Evolutionary conservation across 2,113 vertebrate species (phyloP), one percentile per base, ranked within the genome.

Genomic region (Motacilla tschutschensis): DNA sequence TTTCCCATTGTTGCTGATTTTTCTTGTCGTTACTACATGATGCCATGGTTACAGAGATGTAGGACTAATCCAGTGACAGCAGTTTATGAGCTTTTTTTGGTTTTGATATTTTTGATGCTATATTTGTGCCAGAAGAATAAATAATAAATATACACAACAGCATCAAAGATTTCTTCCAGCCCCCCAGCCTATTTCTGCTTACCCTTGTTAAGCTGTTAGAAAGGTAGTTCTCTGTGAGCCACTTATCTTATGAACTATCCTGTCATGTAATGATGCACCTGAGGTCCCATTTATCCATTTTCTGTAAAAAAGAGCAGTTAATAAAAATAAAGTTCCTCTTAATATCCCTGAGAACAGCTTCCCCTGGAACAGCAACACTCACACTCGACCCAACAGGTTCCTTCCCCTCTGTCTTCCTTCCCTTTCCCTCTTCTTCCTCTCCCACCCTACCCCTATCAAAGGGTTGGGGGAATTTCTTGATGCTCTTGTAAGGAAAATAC

Each of bases 51-150:
- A 91, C 83, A 41, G 81, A 58, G 71, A 59, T 41, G 46, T 17
- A 83, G 74, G 47, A 73, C 66, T 83, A 43, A 83, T 54, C 66
- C 38, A 78, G 36, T 26, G 33, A 79, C 76, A 70, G 73, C 51
- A 76, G 50, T 50, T 54, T 72, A 51, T 6, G 33, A 71, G 63
- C 12, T 57, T 73, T 65, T 58, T 78, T 72, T 76, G 26, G 1
- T 35, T 91, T 76, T 86, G 31, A 73, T 63, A 43, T 70, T 53
- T 75, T 86, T 88, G 83, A 86, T 92, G 67, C 81, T 92, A 64
- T 93, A 79, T 86, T 93, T 82, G 64, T 87, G 67, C 53, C 60
- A 86, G 64, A 79, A 82, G 64, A 91, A 91, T 92, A 87, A 95
- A 95, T 93, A 95, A 91, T 88, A 91, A 65, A 93, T 88, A 73